Base-by-base conservation (phyloP, 2,888 invertebrate genomes). In the Dascillus cervinus region DNA sequence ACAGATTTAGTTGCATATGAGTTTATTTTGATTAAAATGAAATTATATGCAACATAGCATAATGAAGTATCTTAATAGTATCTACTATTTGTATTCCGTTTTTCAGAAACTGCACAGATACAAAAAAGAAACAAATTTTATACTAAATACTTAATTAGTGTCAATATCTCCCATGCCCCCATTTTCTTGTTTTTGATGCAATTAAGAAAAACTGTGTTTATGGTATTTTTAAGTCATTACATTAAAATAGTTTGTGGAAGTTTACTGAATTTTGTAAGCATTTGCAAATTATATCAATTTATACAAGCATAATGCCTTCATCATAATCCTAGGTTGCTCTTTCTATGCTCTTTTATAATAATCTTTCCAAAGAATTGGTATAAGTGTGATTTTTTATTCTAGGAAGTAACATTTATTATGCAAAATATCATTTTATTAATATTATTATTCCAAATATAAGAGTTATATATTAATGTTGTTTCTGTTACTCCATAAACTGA, bases 361-460 rank as follows among this genome's bases (percentile, higher is more conserved):
- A 41, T 39, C 34, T 62, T 61, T 56, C 64, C 64, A 64, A 64
- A 64, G 64, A 62, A 54, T 58, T 58, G 60, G 61, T 62, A 60
- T 59, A 54, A 56, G 61, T 62, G 62, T 60, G 60, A 60, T 62
- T 62, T 60, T 55, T 39, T 39, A 35, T 39, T 29, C 32, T 31
- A 40, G 34, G 45, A 45, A 47, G 38, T 38, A 44, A 43, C 39
- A 41, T 45, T 45, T 46, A 45, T 43, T 46, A 44, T 40, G 35
- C 37, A 38, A 37, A 37, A 39, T 47, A 47, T 47, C 43, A 48
- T 47, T 47, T 47, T 50, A 46, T 47, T 47, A 47, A 39, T 46
- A 46, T 31, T 39, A 39, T 39, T 39, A 39, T 39, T 32, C 29
- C 35, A 39, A 39, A 35, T 39, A 39, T 32, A 39, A 32, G 17